Evolutionary conservation across 2,888 invertebrate genomes (phyloP).

Genomic region (Lithophane socia): DNA sequence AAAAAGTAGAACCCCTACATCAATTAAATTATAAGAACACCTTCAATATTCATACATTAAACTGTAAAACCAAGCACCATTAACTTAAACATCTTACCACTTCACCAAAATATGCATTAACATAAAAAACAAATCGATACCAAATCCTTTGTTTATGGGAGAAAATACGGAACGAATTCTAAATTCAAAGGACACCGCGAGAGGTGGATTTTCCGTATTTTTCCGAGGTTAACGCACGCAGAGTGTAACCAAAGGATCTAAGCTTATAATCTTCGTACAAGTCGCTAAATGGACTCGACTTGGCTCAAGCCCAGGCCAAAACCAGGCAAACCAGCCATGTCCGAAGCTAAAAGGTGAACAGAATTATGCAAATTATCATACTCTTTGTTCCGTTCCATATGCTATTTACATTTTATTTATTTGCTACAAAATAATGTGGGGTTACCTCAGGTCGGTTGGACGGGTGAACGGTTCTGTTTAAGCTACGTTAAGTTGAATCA

Average conservation of each 20-base stretch:
- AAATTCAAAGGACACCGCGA: slow-evolving; percentile 43
- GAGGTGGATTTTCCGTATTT: slow-evolving; percentile 50
- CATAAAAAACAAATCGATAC: slow-evolving; percentile 42
- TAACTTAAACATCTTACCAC: slow-evolving; percentile 8
- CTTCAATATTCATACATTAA: slow-evolving; percentile 10
- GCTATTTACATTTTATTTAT: slow-evolving; percentile 88
- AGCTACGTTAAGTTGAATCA: slow-evolving; percentile 73
- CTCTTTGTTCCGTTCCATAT: slow-evolving; percentile 87
- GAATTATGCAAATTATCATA: slow-evolving; percentile 88
- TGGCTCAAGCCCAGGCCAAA: slow-evolving; percentile 85
- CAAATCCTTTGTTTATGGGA: slow-evolving; percentile 49
- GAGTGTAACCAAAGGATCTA: slow-evolving; percentile 73
- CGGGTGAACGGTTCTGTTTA: slow-evolving; percentile 76
- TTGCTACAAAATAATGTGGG: slow-evolving; percentile 81
- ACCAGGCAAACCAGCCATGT: slow-evolving; percentile 75
- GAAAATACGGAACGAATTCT: slow-evolving; percentile 34
- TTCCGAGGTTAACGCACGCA: slow-evolving; percentile 53
- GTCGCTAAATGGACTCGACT: slow-evolving; percentile 84
- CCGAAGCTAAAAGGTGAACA: slow-evolving; percentile 87
- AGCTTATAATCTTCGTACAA: slow-evolving; percentile 85
- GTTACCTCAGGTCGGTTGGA: slow-evolving; percentile 71
- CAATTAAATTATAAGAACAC: background rate
- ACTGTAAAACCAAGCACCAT: slow-evolving; percentile 12
- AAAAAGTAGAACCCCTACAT: background rate
- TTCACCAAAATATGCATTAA: slow-evolving; percentile 14